Evolutionary conservation across 2,888 invertebrate genomes (phyloP).

Genomic region (Silvanus unidentatus): DNA sequence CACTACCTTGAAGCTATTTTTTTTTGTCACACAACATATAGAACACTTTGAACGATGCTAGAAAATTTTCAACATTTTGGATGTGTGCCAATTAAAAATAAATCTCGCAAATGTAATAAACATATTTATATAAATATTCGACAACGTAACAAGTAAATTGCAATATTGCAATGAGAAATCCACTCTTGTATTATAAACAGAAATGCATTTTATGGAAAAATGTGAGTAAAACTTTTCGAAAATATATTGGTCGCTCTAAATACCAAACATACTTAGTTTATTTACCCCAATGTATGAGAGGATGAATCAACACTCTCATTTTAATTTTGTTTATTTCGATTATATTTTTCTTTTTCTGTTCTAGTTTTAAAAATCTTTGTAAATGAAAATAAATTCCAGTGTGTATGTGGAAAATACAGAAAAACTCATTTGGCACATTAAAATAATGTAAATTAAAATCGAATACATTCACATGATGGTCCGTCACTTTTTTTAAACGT

Average conservation of each 20-base stretch:
- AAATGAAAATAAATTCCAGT: no score
- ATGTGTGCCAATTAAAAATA: conserved; percentile 32
- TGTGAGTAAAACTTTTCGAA: no score
- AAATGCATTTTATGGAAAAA: no score
- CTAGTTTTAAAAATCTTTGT: no score
- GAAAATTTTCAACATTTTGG: conserved; percentile 34
- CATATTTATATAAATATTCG: conserved; percentile 22
- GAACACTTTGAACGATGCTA: conserved; percentile 34
- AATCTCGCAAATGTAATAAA: conserved; percentile 21
- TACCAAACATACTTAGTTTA: no score
- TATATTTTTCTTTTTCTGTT: no score
- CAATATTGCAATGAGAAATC: not conserved
- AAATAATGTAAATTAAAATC: conserved; percentile 6
- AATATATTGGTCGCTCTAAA: no score
- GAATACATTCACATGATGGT: conserved; percentile 10
- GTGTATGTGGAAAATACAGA: no score
- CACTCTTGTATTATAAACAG: no score
- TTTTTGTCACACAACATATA: conserved; percentile 38
- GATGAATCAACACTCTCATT: no score
- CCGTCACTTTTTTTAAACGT: conserved; percentile 13
- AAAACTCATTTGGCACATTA: conserved; percentile 7
- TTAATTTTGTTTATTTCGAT: no score
- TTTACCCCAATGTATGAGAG: no score
- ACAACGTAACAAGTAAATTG: conserved; percentile 4
- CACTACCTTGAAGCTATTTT: conserved; percentile 40